Base-by-base conservation (phyloP, 92 coral and sea anemone genomes). In the Pocillopora meandrina region DNA sequence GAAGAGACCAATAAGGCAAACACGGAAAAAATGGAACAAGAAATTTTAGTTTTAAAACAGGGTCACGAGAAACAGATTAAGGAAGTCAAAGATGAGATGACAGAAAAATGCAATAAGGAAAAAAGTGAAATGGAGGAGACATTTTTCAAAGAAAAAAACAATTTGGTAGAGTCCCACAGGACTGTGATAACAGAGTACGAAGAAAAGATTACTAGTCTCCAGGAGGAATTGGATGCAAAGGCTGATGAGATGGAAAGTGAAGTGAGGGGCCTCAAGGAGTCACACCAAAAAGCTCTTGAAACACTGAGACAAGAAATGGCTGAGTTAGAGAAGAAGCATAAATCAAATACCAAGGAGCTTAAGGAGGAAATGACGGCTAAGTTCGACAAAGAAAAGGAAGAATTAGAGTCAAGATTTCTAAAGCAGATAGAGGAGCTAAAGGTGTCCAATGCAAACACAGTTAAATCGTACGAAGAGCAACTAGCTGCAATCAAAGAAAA, bases 61-160 rank as follows among this genome's bases (percentile, higher is more conserved):
- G 86, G 73, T 35, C 90, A 81, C 65, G 95, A 94, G 70, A 84
- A 56, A 42, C 84, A 89, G 65, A 63, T 88, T 15, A 72, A 86
- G 20, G 86, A 84, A 1, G 83, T 77, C 13, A 91, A 85, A 83
- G 78, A 70, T 6, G 92, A 91, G 71, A 67, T 88, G 61, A 85
- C 79, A 65, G 92, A 85, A 77, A 88, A 75, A 82, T 75, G 64
- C 77, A 62, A 59, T 35, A 85, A 75, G 36, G 94, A 91, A 85
- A 88, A 75, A 64, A 69, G 74, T 81, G 94, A 91, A 26, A 81
- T 76, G 17, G 94, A 88, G 66, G 80, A 85, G 35, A 73, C 18
- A 15, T 75, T 82, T 6, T 23, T 47, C 10, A 84, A 82, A 59
- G 87, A 82, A 16, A 87, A 69, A 57, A 76, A 61, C 18, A 67